phyloP scores from a whole-genome alignment of 2,888 invertebrate genomes.

The Drosophila testacea region DNA sequence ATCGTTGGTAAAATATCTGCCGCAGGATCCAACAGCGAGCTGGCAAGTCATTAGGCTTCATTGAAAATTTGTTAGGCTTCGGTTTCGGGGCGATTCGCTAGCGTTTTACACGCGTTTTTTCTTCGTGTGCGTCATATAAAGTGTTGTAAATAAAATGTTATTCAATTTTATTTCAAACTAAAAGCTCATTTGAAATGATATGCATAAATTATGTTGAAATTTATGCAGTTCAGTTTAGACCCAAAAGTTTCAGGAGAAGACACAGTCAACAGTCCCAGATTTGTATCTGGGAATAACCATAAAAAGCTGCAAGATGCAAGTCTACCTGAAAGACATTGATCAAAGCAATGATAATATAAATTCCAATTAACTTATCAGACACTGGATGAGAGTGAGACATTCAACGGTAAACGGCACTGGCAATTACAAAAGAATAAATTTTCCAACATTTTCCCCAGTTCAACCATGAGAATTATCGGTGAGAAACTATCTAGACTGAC shows the following conservation, averaged over 20 bases:
- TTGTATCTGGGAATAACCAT: slow-evolving; percentile 40
- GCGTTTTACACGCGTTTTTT: slow-evolving; percentile 23
- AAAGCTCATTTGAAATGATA: slow-evolving; percentile 62
- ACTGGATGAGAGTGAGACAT: slow-evolving; percentile 57
- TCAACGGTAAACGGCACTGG: slow-evolving; percentile 73
- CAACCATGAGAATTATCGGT: slow-evolving; percentile 50
- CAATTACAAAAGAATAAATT: slow-evolving; percentile 80
- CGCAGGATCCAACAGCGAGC: slow-evolving; percentile 51
- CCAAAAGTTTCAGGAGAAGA: slow-evolving; percentile 21
- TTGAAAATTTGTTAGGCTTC: slow-evolving; percentile 35
- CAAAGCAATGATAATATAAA: slow-evolving; percentile 77
- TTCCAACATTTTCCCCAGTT: slow-evolving; percentile 31
- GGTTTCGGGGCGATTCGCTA: slow-evolving; percentile 20
- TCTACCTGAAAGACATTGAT: slow-evolving; percentile 66
- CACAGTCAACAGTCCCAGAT: slow-evolving; percentile 43
- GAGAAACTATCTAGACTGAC: slow-evolving; percentile 61
- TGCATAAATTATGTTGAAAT: slow-evolving; percentile 67
- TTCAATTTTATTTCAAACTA: slow-evolving; percentile 44
- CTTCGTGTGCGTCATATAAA: not conserved
- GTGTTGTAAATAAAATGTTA: not conserved
- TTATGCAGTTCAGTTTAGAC: slow-evolving; percentile 41
- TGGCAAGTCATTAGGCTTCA: slow-evolving; percentile 72
- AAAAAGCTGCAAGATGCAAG: slow-evolving; percentile 27
- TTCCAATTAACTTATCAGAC: slow-evolving; percentile 76
- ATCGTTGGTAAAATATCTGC: slow-evolving; percentile 52